A percentile compares a stretch with the other conserved stretches of the same genome.
These are phyloP conservation scores for Chironomus riparius DNA, from an alignment of 2,888 invertebrate genomes.

Conservation along the genomic window DNA sequence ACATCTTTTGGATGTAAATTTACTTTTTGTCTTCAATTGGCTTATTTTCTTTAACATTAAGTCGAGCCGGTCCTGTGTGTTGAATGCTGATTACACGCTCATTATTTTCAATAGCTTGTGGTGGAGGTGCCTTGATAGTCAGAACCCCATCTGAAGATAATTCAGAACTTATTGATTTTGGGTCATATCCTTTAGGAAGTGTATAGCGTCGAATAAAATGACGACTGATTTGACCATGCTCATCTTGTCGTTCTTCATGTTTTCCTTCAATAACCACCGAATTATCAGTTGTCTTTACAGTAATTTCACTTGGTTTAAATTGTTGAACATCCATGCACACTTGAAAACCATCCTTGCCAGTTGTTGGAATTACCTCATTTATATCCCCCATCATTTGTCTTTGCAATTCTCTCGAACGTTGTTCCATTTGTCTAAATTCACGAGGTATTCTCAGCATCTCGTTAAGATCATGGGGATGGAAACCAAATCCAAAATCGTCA, in stretches of 20 bases:
- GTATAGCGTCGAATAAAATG: conserved; percentile 67
- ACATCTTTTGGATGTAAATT: too few species aligned
- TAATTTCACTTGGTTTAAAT: conserved; percentile 59
- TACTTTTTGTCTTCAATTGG: too few species aligned
- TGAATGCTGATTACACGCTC: too few species aligned
- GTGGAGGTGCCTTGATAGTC: conserved; percentile 58
- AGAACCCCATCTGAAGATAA: conserved; percentile 74
- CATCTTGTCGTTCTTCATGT: conserved; percentile 65
- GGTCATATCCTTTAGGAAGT: conserved; percentile 58
- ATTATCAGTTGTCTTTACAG: conserved; percentile 58
- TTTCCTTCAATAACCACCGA: conserved; percentile 58
- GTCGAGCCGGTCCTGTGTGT: too few species aligned
- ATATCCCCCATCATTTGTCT: not conserved
- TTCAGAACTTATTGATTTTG: conserved; percentile 60
- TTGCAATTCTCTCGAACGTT: not conserved
- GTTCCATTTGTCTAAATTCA: not conserved
- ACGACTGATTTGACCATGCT: conserved; percentile 55
- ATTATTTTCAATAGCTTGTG: too few species aligned
- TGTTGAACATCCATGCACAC: conserved; percentile 61
- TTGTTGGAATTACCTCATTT: conserved; percentile 33
- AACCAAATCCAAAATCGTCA: not conserved
- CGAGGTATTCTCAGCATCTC: not conserved
- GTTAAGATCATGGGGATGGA: not conserved
- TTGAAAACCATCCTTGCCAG: conserved; percentile 58
- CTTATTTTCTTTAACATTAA: too few species aligned